Base-by-base conservation (phyloP, 2,113 vertebrate species). In the Patagioenas fasciata region DNA sequence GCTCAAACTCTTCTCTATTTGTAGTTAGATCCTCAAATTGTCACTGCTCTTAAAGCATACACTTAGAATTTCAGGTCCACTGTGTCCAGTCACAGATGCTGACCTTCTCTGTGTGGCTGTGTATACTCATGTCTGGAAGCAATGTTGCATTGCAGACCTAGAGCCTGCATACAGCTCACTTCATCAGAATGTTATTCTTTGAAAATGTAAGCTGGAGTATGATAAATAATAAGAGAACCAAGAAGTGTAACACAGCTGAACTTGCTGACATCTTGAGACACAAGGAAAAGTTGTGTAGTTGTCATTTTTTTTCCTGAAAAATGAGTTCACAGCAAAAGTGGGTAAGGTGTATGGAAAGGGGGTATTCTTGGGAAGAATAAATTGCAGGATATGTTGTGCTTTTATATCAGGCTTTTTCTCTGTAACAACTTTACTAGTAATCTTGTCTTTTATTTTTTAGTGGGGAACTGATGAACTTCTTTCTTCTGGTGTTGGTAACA, bases 391-490 rank as follows among this genome's bases (percentile, higher is more conserved):
- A 70, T 61, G 19, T 87, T 97, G 60, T 53, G 28, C 85, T 95
- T 77, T 90, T 57, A 4, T 64, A 16, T 36, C 36, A 57, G 93
- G 11, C 6, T 54, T 19, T 70, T 89, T 91, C 40, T 91, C 83
- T 65, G 23, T 85, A 85, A 64, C 16, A 74, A 4, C 21, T 72
- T 93, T 94, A 85, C 47, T 96, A 83, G 67, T 64, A 93, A 74
- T 77, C 42, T 90, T 96, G 34, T 74, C 6, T 95, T 91, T 24
- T 98, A 25, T 82, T 95, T 97, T 97, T 95, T 73, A 99, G 98
- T 36, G 97, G 97, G 96, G 95, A 96, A 98, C 96, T 98, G 98
- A 97, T 81, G 40, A 98, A 96, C 93, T 98, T 95, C 95, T 98
- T 96, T 97, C 97, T 96, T 97, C 97, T 97, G 96, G 91, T 85